Conservation (phyloP, 2,797 vertebrate species). For the Acanthurus lineatus region DNA sequence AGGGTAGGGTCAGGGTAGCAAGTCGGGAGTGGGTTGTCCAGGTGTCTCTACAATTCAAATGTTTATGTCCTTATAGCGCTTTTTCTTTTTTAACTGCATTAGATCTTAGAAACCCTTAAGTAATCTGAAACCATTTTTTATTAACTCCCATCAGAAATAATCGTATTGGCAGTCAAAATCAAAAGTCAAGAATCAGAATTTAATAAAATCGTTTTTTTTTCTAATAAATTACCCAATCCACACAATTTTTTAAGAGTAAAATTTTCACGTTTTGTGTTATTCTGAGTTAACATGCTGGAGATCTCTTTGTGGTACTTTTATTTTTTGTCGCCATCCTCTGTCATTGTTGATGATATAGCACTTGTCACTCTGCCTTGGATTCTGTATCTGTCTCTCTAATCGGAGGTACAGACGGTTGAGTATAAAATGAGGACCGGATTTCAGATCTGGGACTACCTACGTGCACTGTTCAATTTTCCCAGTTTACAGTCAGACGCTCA, state of each 20-base stretch:
- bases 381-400: constrained; percentile 98
- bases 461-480: constrained; percentile 99
- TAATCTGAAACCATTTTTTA: constrained; percentile 54
- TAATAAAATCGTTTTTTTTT: background rate
- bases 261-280: constrained; percentile 72
- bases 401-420: constrained; percentile 97
- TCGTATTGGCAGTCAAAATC: constrained; percentile 45
- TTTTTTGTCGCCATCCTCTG: constrained; percentile 85
- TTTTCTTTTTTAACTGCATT: constrained; percentile 64
- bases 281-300: constrained; percentile 87
- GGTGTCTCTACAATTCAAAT: constrained; percentile 78
- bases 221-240: constrained; percentile 20
- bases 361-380: constrained; percentile 97
- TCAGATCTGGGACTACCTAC: constrained; percentile 94
- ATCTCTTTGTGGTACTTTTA: constrained; percentile 76
- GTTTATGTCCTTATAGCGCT: constrained; percentile 66
- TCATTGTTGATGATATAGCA: constrained; percentile 95
- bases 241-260: constrained; percentile 56
- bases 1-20: constrained; percentile 49
- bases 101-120: constrained; percentile 64
- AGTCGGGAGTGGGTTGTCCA: constrained; percentile 50
- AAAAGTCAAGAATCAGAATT: constrained; percentile 51
- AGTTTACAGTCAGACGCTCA: constrained; percentile 97
- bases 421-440: constrained; percentile 95
- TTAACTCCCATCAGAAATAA: constrained; percentile 56